Percentiles rank a stretch among this genome's conserved stretches.
Evolutionary conservation across 2,797 vertebrate species (phyloP).

Genomic region (Anguilla obscura): DNA sequence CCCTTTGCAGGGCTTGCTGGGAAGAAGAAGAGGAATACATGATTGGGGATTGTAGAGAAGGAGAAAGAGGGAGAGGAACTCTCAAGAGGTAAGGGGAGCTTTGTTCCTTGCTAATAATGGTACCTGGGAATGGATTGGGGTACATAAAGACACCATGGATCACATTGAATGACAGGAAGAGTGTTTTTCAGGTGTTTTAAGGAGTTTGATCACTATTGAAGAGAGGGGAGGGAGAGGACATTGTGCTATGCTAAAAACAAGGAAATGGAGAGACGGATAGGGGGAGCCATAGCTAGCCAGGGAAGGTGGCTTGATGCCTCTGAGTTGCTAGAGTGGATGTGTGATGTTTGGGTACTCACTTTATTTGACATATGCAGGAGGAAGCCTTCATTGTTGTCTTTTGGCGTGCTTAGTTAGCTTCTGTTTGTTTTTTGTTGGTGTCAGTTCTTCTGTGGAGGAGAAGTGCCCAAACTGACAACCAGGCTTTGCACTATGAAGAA

Average conservation of each 20-base stretch:
- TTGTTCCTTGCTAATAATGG: conserved; percentile 41
- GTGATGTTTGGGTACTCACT: conserved; percentile 50
- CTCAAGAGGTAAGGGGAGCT: conserved; percentile 71
- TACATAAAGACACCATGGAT: conserved; percentile 37
- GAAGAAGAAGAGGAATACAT: conserved; percentile 78
- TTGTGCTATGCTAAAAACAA: conserved; percentile 62
- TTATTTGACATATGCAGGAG: conserved; percentile 45
- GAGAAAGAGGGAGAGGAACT: conserved; percentile 44
- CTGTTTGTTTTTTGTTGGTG: conserved; percentile 41
- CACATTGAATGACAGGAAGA: conserved; percentile 41
- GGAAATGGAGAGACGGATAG: conserved; percentile 73
- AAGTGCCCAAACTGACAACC: conserved; percentile 46
- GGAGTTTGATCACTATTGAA: conserved; percentile 46
- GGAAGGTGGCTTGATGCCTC: conserved; percentile 45
- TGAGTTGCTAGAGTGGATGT: conserved; percentile 38
- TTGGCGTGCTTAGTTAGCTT: conserved; percentile 40
- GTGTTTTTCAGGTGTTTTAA: conserved; percentile 57
- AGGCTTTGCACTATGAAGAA: conserved; percentile 49
- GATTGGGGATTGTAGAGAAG: conserved; percentile 61
- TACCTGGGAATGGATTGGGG: conserved; percentile 48
- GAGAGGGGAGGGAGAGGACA: conserved; percentile 61
- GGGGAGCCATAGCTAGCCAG: conserved; percentile 71
- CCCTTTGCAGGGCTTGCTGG: conserved; percentile 83
- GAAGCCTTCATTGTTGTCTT: conserved; percentile 43
- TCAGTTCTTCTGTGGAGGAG: conserved; percentile 43